phyloP scores from a whole-genome alignment of 2,113 vertebrate genomes.

The Motacilla alba region DNA sequence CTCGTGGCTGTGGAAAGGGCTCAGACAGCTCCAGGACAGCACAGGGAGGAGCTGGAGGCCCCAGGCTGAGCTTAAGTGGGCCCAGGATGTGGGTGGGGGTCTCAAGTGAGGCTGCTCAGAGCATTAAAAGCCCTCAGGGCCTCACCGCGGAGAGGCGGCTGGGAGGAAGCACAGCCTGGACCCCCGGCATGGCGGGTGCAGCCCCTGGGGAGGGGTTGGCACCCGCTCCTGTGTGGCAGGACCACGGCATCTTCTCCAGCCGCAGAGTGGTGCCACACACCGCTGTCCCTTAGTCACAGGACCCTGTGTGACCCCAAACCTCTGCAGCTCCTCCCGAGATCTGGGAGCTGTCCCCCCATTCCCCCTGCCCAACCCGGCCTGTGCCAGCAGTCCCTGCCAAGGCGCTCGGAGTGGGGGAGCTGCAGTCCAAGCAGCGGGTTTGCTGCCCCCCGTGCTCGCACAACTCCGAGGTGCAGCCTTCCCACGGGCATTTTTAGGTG shows the following conservation, averaged over 20 bases:
- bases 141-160: not conserved
- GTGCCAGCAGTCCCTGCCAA: not conserved
- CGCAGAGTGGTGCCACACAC: accelerated
- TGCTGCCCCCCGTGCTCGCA: conserved; percentile 81
- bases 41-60: accelerated
- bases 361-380: not conserved
- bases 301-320: accelerated
- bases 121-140: not conserved
- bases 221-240: not conserved
- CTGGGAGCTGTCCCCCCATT: not conserved
- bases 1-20: accelerated
- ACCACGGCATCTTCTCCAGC: not conserved
- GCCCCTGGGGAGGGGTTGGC: too few relatives aligned
- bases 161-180: not conserved
- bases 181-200: too few relatives aligned
- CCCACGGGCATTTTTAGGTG: not conserved
- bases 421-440: conserved; percentile 89
- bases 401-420: conserved; percentile 90
- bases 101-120: not conserved
- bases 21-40: not conserved
- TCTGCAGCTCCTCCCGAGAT: not conserved
- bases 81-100: not conserved
- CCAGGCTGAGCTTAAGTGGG: not conserved
- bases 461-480: not conserved
- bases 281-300: not conserved